These are phyloP conservation scores for Drosophila novamexicana DNA, from an alignment of 1,140 invertebrate genomes.

Conservation along the genomic window DNA sequence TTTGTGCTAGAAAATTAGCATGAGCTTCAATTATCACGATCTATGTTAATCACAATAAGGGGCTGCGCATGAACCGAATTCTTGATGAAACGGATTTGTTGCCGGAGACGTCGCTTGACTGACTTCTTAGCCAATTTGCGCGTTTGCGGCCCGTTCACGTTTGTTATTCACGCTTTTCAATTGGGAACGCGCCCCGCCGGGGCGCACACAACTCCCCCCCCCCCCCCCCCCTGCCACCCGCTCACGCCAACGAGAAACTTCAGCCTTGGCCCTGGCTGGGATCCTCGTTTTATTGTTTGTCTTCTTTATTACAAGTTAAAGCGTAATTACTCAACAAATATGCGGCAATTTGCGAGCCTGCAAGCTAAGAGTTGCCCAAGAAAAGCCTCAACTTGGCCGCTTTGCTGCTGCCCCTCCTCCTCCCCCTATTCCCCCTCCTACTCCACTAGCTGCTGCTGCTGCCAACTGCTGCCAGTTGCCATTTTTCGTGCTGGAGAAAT, in stretches of 20 bases:
- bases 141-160: constrained; percentile 70
- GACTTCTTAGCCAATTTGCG: constrained; percentile 76
- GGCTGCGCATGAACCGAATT: constrained; percentile 45
- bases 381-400: background rate
- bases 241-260: background rate
- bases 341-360: constrained; percentile 77
- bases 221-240: background rate
- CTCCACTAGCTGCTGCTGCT: constrained; percentile 3
- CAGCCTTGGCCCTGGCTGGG: constrained; percentile 34
- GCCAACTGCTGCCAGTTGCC: constrained; percentile 17
- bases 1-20: too few relatives aligned
- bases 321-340: constrained; percentile 83
- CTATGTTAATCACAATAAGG: constrained; percentile 7
- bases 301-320: constrained; percentile 83
- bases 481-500: constrained; percentile 65
- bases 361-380: constrained; percentile 6
- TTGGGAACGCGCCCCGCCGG: constrained; percentile 66
- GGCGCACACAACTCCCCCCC: constrained; percentile 30
- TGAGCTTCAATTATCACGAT: background rate
- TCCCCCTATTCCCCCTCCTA: background rate
- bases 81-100: constrained; percentile 26
- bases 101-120: constrained; percentile 40
- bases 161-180: constrained; percentile 82
- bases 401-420: background rate
- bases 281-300: constrained; percentile 80